These are phyloP conservation scores for Pseudomyrmex gracilis DNA, from an alignment of 1,140 invertebrate species.

Conservation along the genomic window DNA sequence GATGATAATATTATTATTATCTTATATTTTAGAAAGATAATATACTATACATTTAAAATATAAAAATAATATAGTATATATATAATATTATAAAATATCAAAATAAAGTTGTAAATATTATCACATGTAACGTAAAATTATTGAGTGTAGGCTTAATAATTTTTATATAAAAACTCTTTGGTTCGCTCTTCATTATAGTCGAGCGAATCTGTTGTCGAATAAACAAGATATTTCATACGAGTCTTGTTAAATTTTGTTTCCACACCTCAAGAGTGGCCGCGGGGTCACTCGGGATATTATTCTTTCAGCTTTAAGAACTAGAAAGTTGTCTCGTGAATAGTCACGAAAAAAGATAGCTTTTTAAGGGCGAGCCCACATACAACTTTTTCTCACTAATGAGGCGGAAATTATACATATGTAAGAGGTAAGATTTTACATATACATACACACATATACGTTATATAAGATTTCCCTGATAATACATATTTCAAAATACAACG, in stretches of 20 bases:
- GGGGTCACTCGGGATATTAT: not conserved
- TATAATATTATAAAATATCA: no score
- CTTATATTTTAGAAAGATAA: no score
- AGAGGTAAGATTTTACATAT: not conserved
- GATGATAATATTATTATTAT: not conserved
- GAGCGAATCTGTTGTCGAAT: constrained; percentile 60
- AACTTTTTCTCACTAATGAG: constrained; percentile 28
- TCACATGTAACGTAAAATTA: no score
- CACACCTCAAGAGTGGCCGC: not conserved
- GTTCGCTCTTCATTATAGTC: not conserved
- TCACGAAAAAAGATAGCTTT: constrained; percentile 42
- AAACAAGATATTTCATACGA: constrained; percentile 68
- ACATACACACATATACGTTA: no score
- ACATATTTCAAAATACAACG: no score
- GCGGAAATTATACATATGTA: constrained; percentile 25
- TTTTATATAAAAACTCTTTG: constrained; percentile 36
- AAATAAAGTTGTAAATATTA: not conserved
- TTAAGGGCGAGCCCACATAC: constrained; percentile 5
- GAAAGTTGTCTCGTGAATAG: constrained; percentile 7
- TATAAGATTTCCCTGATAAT: no score
- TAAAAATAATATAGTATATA: no score
- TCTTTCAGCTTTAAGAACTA: constrained; percentile 15
- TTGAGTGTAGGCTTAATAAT: constrained; percentile 1
- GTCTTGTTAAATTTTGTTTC: constrained; percentile 45
- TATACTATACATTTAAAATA: no score